These are phyloP conservation scores for Cremastobaeus sp. DNA, from an alignment of 2,888 invertebrate species.

Conservation along the genomic window DNA sequence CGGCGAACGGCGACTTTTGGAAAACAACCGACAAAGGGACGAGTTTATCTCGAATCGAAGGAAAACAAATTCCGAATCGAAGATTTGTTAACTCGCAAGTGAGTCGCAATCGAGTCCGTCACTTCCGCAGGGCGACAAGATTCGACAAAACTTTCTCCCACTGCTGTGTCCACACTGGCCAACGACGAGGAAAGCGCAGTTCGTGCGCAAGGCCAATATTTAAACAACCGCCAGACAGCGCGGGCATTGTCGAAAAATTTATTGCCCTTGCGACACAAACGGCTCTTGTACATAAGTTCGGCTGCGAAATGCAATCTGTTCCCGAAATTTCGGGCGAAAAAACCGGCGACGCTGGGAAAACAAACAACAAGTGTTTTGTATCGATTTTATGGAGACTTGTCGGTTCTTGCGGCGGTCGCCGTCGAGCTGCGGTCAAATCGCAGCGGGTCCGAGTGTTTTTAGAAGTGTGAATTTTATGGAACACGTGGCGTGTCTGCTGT, in stretches of 20 bases:
- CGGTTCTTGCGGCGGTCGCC: conserved; percentile 5
- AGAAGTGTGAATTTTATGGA: conserved; percentile 39
- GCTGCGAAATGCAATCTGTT: conserved; percentile 20
- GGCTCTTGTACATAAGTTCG: conserved; percentile 4
- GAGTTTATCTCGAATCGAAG: no score
- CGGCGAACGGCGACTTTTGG: no score
- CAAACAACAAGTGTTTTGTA: conserved; percentile 45
- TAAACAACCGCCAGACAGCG: conserved; percentile 27
- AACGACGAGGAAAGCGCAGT: conserved; percentile 9
- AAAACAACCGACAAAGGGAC: no score
- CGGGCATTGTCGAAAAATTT: conserved; percentile 6
- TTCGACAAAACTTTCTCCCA: not conserved
- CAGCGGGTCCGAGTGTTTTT: conserved; percentile 23
- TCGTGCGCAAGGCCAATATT: conserved; percentile 25
- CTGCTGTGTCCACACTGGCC: not conserved
- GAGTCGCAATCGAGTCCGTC: no score
- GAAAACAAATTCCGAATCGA: no score
- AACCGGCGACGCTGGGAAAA: conserved; percentile 17
- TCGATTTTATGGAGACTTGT: conserved; percentile 31
- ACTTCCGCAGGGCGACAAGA: no score
- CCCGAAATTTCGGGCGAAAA: conserved; percentile 31
- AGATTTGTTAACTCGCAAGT: no score
- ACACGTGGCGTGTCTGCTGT: conserved; percentile 1
- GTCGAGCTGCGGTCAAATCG: conserved; percentile 20
- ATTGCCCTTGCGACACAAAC: conserved; percentile 14